These are phyloP conservation scores for Drosophila mojavensis DNA, from an alignment of 1,140 invertebrate species.

Conservation along the genomic window DNA sequence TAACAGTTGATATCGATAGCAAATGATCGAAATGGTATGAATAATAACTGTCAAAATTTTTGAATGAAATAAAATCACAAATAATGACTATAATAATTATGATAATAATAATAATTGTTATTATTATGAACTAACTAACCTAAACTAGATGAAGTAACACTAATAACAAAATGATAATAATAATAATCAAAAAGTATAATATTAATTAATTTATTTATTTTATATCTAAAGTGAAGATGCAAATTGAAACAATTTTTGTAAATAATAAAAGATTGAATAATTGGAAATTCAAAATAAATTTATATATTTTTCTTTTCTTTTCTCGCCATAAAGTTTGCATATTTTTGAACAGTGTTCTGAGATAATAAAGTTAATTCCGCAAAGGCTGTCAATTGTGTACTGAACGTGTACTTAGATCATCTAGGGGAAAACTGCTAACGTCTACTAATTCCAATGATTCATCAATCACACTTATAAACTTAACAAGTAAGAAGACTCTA, in stretches of 20 bases:
- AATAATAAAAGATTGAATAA: too few species aligned
- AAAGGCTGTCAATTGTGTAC: slow-evolving; percentile 18
- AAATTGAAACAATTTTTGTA: too few species aligned
- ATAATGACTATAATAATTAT: not conserved
- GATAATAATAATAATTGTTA: not conserved
- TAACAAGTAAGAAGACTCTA: too few species aligned
- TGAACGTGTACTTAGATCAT: not conserved
- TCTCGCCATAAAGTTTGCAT: not conserved
- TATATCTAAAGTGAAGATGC: too few species aligned
- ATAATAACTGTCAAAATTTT: slow-evolving; percentile 2
- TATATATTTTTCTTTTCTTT: not conserved
- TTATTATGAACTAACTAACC: not conserved
- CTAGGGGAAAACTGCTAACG: not conserved
- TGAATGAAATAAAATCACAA: not conserved
- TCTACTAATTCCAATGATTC: slow-evolving; percentile 7
- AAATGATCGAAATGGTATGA: not conserved
- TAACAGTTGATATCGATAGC: not conserved
- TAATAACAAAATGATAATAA: too few species aligned
- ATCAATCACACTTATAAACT: slow-evolving; percentile 2
- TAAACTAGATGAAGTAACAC: too few species aligned
- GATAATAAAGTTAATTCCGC: slow-evolving; percentile 3
- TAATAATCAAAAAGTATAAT: too few species aligned
- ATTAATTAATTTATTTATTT: too few species aligned
- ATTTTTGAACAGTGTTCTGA: slow-evolving; percentile 11
- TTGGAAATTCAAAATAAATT: too few species aligned